These are phyloP conservation scores for Sisor rabdophorus DNA, from an alignment of 2,113 vertebrate species.

Conservation along the genomic window DNA sequence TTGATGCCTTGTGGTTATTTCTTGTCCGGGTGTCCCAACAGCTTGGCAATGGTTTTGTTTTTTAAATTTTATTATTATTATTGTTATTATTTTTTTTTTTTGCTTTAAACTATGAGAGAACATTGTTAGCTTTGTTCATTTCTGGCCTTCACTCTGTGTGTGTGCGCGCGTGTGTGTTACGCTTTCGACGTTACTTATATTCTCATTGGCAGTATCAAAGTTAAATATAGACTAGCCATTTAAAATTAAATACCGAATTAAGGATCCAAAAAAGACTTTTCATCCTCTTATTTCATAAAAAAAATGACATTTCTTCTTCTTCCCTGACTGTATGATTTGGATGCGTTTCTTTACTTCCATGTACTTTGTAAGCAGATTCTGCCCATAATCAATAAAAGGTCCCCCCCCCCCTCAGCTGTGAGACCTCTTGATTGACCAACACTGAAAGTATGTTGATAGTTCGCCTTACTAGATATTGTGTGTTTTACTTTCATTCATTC, in stretches of 20 bases:
- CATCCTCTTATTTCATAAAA: neutral
- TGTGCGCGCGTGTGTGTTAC: constrained; percentile 4
- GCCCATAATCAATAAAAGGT: neutral
- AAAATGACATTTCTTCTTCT: neutral
- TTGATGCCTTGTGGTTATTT: constrained; percentile 35
- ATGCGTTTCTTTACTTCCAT: constrained; percentile 6
- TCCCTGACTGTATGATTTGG: neutral
- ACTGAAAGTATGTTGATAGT: neutral
- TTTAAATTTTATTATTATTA: too few relatives aligned
- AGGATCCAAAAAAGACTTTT: neutral
- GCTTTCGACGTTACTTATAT: constrained; percentile 19
- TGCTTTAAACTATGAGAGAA: neutral
- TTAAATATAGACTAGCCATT: constrained; percentile 1
- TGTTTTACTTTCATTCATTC: too few relatives aligned
- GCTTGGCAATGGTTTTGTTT: constrained; percentile 26
- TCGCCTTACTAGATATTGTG: neutral
- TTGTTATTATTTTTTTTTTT: too few relatives aligned
- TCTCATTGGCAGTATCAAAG: constrained; percentile 13
- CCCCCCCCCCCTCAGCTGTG: neutral
- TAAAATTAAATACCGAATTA: neutral
- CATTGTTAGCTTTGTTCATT: neutral
- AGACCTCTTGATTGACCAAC: neutral
- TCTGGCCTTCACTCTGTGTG: neutral
- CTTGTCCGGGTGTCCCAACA: neutral
- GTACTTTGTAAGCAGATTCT: constrained; percentile 9